Base-by-base conservation (phyloP, 2,113 vertebrate species). In the Pomatostomus ruficeps region DNA sequence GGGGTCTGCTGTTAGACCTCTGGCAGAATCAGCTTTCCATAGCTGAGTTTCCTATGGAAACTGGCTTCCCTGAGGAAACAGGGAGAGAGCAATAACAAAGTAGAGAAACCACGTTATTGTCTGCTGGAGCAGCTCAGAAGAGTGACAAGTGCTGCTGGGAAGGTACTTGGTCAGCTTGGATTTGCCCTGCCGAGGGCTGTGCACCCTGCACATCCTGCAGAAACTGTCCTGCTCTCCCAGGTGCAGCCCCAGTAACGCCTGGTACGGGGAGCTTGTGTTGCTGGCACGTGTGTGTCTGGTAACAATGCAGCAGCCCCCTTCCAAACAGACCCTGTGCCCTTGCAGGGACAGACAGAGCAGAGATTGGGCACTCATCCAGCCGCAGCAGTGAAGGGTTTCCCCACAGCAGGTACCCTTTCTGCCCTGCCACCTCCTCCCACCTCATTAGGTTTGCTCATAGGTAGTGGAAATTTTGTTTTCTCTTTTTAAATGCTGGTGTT, bases 241-340 rank as follows among this genome's bases (percentile, higher is more conserved):
- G 11, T 0, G 3, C 7, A 5, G 62, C 21, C 11, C 1, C 2
- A 9, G 40, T 1, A 21, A 25, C 3, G 3, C 38, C 62, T 43
- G 31, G 19, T 45, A 25, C 0, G 0, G 25, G 19, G 19, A 16
- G 21, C 22, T 5, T 0, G 0, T 2, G 2, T 3, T 8, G 6
- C 49, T 63, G 40, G n/a, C 26, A 19, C 0, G 0, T 0, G 2
- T 18, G 33, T 29, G 52, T 3, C 3, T 46, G 42, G 18, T 15
- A 19, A 18, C 1, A 7, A 14, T 0, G 18, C 74, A 75, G 77
- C 28, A 71, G 42, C 14, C 59, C 2, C 19, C 7, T 35, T 20
- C 35, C 3, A 12, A 26, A 70, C 23, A 55, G 4, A 43, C 25
- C 8, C 28, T 7, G 7, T 54, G 31, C 10, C 3, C n/a, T 33